These are phyloP conservation scores for Leptopilina syphax DNA, from an alignment of 2,888 invertebrate genomes.

Conservation along the genomic window DNA sequence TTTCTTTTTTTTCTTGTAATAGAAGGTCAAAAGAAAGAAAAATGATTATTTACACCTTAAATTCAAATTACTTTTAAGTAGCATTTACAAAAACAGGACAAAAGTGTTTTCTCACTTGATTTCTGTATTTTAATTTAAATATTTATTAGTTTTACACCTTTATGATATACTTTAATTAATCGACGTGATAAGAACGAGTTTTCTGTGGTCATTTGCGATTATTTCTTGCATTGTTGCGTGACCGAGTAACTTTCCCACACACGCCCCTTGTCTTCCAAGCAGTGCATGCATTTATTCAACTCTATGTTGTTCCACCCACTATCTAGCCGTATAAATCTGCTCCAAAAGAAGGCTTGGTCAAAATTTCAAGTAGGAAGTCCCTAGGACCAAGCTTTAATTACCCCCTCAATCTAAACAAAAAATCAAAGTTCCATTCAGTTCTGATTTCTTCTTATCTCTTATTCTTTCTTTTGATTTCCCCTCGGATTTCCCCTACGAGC, in stretches of 20 bases:
- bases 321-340: conserved; percentile 40
- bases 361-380: conserved; percentile 42
- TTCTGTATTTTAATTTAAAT: background rate
- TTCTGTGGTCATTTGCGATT: conserved; percentile 35
- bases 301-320: conserved; percentile 15
- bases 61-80: too few species aligned
- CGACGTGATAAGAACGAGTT: background rate
- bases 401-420: too few species aligned
- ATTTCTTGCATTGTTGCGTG: conserved; percentile 51
- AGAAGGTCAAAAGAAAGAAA: too few species aligned
- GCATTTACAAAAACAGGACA: background rate
- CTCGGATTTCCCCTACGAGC: too few species aligned
- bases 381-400: background rate
- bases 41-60: too few species aligned
- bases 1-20: too few species aligned
- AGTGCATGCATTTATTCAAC: conserved; percentile 52
- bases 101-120: conserved; percentile 22
- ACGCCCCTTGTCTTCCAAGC: conserved; percentile 48
- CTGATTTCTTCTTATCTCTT: too few species aligned
- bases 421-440: too few species aligned
- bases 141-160: background rate
- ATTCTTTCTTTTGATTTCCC: too few species aligned
- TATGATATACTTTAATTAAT: conserved; percentile 2
- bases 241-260: conserved; percentile 53
- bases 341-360: conserved; percentile 52